Evolutionary conservation across 2,888 invertebrate genomes (phyloP), one percentile per base, ranked within the genome.

Genomic region (Eledona agricola): DNA sequence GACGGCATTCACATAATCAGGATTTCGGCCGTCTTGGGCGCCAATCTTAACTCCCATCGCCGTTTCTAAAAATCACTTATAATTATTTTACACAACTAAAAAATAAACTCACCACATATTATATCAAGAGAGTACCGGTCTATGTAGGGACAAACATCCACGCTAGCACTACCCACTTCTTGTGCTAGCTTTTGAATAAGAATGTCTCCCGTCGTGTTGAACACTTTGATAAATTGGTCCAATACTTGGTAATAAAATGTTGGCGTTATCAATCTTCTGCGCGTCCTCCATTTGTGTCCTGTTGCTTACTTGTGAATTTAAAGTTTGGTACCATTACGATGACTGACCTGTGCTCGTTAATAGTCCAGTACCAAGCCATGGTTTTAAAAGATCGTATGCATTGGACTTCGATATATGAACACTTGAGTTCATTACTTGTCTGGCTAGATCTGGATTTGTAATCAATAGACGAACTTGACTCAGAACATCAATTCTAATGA

Each of bases 11-110:
- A 79, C 75, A 62, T 80, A 80, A 15, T 73, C 73, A 1, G 74
- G 72, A 16, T 77, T 70, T 9, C 49, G 25, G 7, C 71, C 66
- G 37, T 72, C 62, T 53, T 73, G 72, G 0, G 72, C 72, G 32
- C 72, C 64, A 7, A 82, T 71, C 51, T 72, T 67, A 16, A 72
- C 69, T 5, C 83, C 82, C 82, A 83, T 83, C 1, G 82, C 81
- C 20, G 52, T 52, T 32, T 52, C 45, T 43, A n/a, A n/a, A n/a
- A n/a, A n/a, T n/a, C n/a, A n/a, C n/a, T n/a, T n/a, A n/a, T n/a
- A n/a, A n/a, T 29, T 29, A n/a, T 11, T 29, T 29, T 6, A 5
- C 4, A 26, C 26, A 5, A 9, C 26, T 7, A 26, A 5, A 7
- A 26, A 2, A 13, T 10, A n/a, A n/a, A n/a, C 45, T 49, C 15